Conservation (phyloP, 2,113 vertebrate species). For the Silurus meridionalis region DNA sequence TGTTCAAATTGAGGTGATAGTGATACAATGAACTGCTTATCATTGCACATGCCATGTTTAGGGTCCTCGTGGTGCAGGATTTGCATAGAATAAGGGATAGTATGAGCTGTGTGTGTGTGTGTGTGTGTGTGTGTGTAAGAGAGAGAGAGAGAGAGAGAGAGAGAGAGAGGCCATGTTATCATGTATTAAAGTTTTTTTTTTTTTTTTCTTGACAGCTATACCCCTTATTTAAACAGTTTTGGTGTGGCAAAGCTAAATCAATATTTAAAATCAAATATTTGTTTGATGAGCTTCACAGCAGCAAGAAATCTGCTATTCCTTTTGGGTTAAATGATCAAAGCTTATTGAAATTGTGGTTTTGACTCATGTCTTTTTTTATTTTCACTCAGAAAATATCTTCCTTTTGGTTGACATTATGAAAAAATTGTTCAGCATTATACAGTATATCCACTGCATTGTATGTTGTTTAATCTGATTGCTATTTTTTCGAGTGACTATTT, state of each 20-base stretch:
- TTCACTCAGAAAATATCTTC: constrained; percentile 61
- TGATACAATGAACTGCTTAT: neutral
- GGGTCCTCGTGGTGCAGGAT: neutral
- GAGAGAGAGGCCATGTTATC: too few species aligned
- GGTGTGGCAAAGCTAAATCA: constrained; percentile 35
- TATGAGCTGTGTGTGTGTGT: constrained; percentile 13
- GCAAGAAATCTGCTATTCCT: neutral
- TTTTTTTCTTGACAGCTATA: neutral
- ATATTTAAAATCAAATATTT: constrained; percentile 11
- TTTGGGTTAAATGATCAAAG: neutral
- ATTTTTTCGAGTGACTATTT: constrained; percentile 5
- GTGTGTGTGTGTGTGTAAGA: neutral
- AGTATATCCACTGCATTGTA: neutral
- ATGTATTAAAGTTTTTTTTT: neutral
- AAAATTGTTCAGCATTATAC: neutral
- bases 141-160: neutral
- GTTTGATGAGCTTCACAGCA: constrained; percentile 15
- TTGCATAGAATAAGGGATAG: neutral
- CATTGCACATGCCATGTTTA: neutral
- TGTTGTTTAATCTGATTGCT: neutral
- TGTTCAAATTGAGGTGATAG: neutral
- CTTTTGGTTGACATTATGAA: constrained; percentile 57
- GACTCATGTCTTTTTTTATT: neutral
- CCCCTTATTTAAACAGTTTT: constrained; percentile 1
- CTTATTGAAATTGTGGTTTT: neutral